Conservation (phyloP, 2,113 vertebrate genomes). For the Pomatostomus ruficeps region DNA sequence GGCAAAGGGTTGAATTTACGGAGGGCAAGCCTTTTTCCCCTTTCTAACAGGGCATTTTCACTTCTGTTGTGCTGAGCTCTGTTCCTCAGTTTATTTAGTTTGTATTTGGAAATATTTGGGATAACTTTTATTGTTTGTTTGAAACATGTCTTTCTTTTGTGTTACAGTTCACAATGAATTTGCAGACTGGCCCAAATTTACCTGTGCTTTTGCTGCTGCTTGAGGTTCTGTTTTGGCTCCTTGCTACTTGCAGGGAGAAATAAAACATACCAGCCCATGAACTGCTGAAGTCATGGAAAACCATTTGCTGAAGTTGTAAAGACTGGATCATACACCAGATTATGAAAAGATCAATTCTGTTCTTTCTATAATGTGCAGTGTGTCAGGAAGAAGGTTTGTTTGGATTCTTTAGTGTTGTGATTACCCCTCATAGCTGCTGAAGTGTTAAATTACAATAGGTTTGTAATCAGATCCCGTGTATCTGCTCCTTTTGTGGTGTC, state of each 20-base stretch:
- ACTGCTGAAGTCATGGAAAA: background rate
- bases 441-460: background rate
- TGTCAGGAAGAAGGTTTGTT: background rate
- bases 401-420: background rate
- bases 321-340: background rate
- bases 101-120: background rate
- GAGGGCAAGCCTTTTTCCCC: background rate
- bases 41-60: background rate
- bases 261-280: background rate
- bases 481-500: background rate
- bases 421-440: background rate
- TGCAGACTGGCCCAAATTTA: background rate
- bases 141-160: background rate
- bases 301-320: background rate
- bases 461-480: background rate
- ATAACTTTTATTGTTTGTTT: background rate
- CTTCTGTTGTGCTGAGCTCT: background rate
- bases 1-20: background rate
- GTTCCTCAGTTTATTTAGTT: background rate
- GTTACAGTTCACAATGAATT: background rate
- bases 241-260: background rate
- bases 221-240: background rate
- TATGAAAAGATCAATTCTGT: background rate
- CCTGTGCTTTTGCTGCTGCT: background rate
- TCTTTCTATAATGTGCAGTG: background rate